Conservation (phyloP, 37 sponge, comb jelly and placozoan genomes). For the Mnemiopsis leidyi region DNA sequence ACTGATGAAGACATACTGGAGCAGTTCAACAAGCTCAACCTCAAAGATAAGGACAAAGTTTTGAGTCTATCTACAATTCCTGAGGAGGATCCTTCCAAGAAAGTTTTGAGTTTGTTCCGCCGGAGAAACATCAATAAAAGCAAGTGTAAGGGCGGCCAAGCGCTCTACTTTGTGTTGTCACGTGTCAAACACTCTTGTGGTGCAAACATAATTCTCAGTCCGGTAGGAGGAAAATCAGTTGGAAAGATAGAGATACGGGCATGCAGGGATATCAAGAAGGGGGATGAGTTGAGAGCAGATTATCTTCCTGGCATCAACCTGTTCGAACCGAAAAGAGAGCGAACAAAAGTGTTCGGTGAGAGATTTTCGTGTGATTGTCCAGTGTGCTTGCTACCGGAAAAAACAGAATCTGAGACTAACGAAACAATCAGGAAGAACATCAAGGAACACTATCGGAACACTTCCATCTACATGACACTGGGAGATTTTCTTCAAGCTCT, state of each 20-base stretch:
- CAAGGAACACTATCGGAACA: slow-evolving; percentile 29
- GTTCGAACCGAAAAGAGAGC: not conserved
- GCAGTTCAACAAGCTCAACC: not conserved
- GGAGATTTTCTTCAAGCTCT: not conserved
- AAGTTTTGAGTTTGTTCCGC: not conserved
- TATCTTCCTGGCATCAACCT: not conserved
- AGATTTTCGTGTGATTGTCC: not conserved
- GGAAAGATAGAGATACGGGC: slow-evolving; percentile 21
- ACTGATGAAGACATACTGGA: not conserved
- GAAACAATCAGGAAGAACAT: not conserved
- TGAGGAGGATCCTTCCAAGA: not conserved
- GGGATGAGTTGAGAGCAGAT: not conserved
- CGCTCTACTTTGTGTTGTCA: not conserved
- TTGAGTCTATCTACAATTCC: not conserved
- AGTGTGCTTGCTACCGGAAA: not conserved
- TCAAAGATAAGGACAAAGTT: not conserved
- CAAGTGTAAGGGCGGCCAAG: not conserved
- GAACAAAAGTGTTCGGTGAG: not conserved
- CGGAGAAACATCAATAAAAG: not conserved
- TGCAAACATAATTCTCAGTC: not conserved
- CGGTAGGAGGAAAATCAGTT: not conserved
- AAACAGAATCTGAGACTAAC: not conserved
- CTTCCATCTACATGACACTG: not conserved
- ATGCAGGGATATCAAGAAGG: not conserved
- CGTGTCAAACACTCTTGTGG: slow-evolving; percentile 25